Conservation (phyloP, 2,797 vertebrate genomes). For the Oreortyx pictus region DNA sequence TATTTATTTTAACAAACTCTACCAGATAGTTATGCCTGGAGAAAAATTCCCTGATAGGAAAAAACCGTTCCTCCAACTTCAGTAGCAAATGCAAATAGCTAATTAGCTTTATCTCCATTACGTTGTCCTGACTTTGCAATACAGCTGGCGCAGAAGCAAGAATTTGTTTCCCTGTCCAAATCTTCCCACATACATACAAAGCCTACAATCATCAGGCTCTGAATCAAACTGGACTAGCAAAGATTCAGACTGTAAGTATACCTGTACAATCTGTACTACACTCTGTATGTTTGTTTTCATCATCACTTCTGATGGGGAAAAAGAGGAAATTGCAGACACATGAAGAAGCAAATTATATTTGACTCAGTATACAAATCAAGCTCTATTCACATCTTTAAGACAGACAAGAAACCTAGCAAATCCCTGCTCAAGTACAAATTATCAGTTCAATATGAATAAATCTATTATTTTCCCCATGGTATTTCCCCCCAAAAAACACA, state of each 20-base stretch:
- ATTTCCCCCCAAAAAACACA: neutral
- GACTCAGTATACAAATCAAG: neutral
- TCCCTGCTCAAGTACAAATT: neutral
- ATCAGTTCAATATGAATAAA: neutral
- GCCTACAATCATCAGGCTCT: neutral
- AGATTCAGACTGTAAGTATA: fast-evolving
- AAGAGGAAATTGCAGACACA: neutral
- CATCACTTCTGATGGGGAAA: neutral
- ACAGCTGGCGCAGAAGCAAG: conserved; percentile 35
- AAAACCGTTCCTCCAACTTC: conserved; percentile 24
- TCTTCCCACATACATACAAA: neutral
- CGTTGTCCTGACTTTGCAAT: conserved; percentile 32
- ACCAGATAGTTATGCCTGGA: conserved; percentile 36
- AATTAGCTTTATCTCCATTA: conserved; percentile 71
- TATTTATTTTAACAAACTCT: conserved; percentile 32
- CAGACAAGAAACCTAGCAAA: neutral
- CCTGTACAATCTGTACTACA: fast-evolving
- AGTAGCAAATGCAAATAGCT: conserved; percentile 62
- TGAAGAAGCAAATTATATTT: neutral
- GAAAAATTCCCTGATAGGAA: conserved; percentile 37
- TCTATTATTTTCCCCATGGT: neutral
- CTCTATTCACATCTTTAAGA: neutral
- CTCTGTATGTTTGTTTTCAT: neutral
- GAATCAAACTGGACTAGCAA: neutral
- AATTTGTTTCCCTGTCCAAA: conserved; percentile 11